Evolutionary conservation across 1,140 invertebrate species (phyloP), one percentile per base, ranked within the genome.

Genomic region (Calephelis nemesis): DNA sequence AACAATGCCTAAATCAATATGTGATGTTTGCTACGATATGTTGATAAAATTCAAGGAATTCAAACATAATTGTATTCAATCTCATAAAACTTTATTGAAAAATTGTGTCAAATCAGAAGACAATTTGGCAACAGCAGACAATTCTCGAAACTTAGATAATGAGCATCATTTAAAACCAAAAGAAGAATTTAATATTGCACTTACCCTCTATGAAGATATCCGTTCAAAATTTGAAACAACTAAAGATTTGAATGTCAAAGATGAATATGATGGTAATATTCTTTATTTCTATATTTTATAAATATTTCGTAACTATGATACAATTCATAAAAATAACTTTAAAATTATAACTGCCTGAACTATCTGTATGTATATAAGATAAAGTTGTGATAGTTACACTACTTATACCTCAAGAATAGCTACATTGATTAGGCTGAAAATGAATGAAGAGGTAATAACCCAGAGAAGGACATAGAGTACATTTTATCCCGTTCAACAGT

Each of bases 11-110:
- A 90, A 81, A 79, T 68, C 79, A 30, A 47, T 92, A 9, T 92
- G 91, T 63, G 72, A 83, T 60, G 62, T 45, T 48, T 92, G 91
- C 67, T 87, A 83, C 58, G 74, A 85, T 39, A 73, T 84, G n/a
- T 67, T 92, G 9, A 72, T 72, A 50, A 84, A 84, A 67, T 82
- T 84, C 40, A 78, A 75, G 13, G 76, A 81, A 62, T 92, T 92
- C 69, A 92, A 92, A 81, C 77, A 80, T 63, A 81, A 72, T 52
- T 92, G 88, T 66, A 76, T 92, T n/a, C 72, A 84, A 49, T 88
- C 91, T 10, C 79, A 92, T 62, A 81, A 84, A 45, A 82, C 76
- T 64, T 74, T 90, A 65, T 39, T 79, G 4, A 72, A 71, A 42
- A 68, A 72, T 66, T 63, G 40, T 48, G 50, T 77, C 62, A 78